phyloP scores from a whole-genome alignment of 2,797 vertebrate species.

The Gallinago solitaria region DNA sequence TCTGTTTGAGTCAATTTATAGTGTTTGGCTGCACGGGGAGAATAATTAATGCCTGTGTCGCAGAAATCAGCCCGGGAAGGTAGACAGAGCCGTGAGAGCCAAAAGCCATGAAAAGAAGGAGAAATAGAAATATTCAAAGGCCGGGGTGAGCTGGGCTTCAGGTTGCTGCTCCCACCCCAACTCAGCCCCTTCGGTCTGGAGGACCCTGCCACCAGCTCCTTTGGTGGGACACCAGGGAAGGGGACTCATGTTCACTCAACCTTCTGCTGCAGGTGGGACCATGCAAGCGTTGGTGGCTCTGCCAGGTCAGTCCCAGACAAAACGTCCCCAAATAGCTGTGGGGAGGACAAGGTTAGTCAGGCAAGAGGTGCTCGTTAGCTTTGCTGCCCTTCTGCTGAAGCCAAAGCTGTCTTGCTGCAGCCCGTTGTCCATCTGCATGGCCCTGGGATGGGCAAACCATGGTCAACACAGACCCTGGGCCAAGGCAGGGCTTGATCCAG shows the following conservation, averaged over 20 bases:
- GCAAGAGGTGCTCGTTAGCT: not conserved
- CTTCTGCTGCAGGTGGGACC: not conserved
- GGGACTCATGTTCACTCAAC: not conserved
- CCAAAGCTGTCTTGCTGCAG: not conserved
- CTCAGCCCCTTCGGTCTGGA: not conserved
- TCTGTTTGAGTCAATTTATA: not conserved
- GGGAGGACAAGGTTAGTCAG: not conserved
- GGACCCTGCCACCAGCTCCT: not conserved
- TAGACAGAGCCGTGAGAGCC: not conserved
- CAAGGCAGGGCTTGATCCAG: not conserved
- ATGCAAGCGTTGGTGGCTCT: not conserved
- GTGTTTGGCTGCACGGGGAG: not conserved
- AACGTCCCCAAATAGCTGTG: not conserved
- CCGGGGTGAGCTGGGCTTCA: not conserved
- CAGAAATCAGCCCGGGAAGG: not conserved
- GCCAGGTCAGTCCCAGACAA: not conserved
- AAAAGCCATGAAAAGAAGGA: not conserved
- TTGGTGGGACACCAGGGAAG: not conserved
- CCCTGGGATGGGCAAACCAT: accelerated
- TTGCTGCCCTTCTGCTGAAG: not conserved
- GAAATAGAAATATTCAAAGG: not conserved
- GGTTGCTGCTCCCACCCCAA: not conserved
- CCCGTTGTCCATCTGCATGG: not conserved
- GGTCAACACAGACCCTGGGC: not conserved
- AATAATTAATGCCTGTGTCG: not conserved